Base-by-base conservation (phyloP, 2,888 invertebrate genomes). In the Elegia similella region DNA sequence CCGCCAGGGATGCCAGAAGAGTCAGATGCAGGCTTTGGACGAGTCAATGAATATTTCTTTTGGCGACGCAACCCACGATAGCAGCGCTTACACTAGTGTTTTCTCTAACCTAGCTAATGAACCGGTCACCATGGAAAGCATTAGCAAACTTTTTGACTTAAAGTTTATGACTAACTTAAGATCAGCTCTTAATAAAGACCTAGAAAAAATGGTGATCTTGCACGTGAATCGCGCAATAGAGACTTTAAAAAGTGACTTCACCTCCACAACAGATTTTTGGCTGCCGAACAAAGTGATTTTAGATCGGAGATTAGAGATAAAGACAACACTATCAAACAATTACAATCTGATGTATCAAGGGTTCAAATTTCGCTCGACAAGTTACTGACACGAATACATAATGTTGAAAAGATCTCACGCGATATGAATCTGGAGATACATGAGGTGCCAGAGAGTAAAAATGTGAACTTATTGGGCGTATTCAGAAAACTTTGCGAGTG, bases 41-140 rank as follows among this genome's bases (percentile, higher is more conserved):
- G 30, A 30, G 30, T 30, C 30, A 3, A 30, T 30, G 30, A 30
- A 30, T 30, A 30, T 30, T 30, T 30, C 3, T 30, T 30, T 30
- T 30, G 30, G 30, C 30, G 30, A 30, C 7, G 30, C 7, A 7
- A 30, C 30, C 7, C 3, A 30, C 7, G 30, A 6, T 7, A 30
- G 7, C 30, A 30, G 30, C 7, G 30, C 30, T 7, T 6, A 30
- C 30, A 30, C 3, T 30, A 30, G 30, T 30, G 30, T 30, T 7
- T 30, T 3, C 7, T 6, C 30, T 7, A 30, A 30, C 30, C 3
- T 30, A 7, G 30, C 30, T 3, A 52, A 52, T 55, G 78, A 78
- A 58, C 65, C 73, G 8, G 65, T 73, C 42, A 54, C 61, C 7
- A 58, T 73, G 62, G 67, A 68, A 52, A 46, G 32, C 6, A 48